These are phyloP conservation scores for Poeciliopsis infans DNA, from an alignment of 2,797 vertebrate genomes.

Conservation along the genomic window DNA sequence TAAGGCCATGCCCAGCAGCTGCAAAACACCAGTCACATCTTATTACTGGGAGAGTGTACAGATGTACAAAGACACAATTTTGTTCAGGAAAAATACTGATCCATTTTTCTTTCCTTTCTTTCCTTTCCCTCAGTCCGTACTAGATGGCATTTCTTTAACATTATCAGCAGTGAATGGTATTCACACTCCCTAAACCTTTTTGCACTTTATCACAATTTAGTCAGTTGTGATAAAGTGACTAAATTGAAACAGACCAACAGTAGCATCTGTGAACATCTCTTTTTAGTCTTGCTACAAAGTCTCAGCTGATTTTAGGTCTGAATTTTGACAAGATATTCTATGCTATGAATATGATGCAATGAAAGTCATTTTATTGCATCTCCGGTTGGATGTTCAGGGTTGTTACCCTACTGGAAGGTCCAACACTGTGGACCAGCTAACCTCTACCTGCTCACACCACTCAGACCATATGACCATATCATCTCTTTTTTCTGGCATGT, in stretches of 20 bases:
- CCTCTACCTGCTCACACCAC: no score
- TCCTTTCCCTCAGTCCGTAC: not conserved
- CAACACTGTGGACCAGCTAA: no score
- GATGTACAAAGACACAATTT: not conserved
- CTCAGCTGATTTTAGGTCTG: not conserved
- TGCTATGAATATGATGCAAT: not conserved
- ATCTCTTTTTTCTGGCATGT: no score
- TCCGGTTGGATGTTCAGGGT: not conserved
- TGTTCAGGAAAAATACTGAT: not conserved
- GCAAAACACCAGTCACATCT: constrained; percentile 58
- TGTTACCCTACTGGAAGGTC: not conserved
- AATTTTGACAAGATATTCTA: not conserved
- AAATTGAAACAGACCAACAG: no score
- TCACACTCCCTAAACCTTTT: no score
- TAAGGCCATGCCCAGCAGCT: constrained; percentile 97
- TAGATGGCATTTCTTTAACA: not conserved
- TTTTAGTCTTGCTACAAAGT: not conserved
- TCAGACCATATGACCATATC: no score
- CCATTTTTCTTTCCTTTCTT: no score
- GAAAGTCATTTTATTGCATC: not conserved
- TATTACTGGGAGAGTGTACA: not conserved
- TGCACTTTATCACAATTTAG: no score
- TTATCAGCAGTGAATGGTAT: not conserved
- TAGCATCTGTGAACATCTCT: not conserved
- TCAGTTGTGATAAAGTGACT: no score